A percentile compares a stretch with the other conserved stretches of the same genome.
These are phyloP conservation scores for Merluccius polli DNA, from an alignment of 2,797 vertebrate genomes.

Conservation along the genomic window DNA sequence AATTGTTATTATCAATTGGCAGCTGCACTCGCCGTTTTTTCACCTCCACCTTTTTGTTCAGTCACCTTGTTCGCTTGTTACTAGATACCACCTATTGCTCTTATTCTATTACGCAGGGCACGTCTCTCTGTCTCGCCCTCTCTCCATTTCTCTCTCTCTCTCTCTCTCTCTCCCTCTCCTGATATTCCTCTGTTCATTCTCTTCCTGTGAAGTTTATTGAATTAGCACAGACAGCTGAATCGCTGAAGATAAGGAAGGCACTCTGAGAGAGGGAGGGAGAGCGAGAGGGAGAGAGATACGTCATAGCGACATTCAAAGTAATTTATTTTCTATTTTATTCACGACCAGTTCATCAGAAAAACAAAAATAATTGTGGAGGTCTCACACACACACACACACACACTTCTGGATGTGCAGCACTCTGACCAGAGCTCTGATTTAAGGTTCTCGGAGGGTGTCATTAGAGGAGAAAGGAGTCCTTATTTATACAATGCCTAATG, in stretches of 20 bases:
- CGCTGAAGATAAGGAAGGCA: constrained; percentile 71
- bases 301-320: not conserved
- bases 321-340: too few species aligned
- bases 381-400: constrained; percentile 3
- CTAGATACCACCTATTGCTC: constrained; percentile 43
- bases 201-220: constrained; percentile 76
- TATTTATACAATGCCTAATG: not conserved
- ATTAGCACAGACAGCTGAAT: constrained; percentile 76
- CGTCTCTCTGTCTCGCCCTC: not conserved
- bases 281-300: constrained; percentile 14
- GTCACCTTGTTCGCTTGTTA: constrained; percentile 37
- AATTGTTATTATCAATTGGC: not conserved
- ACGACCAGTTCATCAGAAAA: not conserved
- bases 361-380: not conserved
- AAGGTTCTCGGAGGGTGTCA: not conserved
- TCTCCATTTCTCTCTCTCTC: not conserved
- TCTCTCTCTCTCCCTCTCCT: not conserved
- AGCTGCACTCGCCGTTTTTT: constrained; percentile 7
- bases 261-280: constrained; percentile 56
- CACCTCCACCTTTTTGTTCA: constrained; percentile 7
- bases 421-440: not conserved
- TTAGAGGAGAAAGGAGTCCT: constrained; percentile 1
- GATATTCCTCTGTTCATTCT: constrained; percentile 67
- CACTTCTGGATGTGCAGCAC: not conserved
- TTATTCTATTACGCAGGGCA: constrained; percentile 2